These are phyloP conservation scores for Linnaemya vulpina DNA, from an alignment of 2,888 invertebrate genomes.

Conservation along the genomic window DNA sequence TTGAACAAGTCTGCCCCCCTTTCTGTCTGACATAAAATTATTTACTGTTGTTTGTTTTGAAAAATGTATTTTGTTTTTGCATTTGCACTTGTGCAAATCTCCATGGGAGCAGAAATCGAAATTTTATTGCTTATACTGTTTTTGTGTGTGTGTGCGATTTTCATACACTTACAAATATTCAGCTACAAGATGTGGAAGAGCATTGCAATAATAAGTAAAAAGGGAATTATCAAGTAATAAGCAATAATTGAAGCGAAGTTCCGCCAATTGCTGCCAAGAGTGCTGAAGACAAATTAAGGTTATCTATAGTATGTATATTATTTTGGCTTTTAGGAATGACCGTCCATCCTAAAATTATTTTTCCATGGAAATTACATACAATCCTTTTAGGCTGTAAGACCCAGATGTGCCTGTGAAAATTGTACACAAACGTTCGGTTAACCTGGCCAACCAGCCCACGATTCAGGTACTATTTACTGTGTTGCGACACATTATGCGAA, in stretches of 20 bases:
- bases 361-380: too few species aligned
- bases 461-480: too few species aligned
- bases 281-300: background rate
- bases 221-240: conserved; percentile 55
- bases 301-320: background rate
- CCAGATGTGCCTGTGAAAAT: too few species aligned
- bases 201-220: background rate
- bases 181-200: conserved; percentile 24
- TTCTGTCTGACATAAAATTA: background rate
- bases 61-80: conserved; percentile 9
- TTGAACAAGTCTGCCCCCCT: conserved; percentile 14
- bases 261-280: conserved; percentile 45
- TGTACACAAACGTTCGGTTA: too few species aligned
- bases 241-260: conserved; percentile 63
- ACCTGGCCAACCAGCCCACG: too few species aligned
- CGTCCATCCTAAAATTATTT: too few species aligned
- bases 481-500: too few species aligned
- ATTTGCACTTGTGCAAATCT: conserved; percentile 16
- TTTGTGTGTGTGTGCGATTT: background rate
- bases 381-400: too few species aligned
- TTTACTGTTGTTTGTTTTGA: conserved; percentile 18
- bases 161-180: background rate
- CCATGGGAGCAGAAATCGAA: conserved; percentile 57
- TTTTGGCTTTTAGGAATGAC: too few species aligned
- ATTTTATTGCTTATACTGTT: conserved; percentile 14